Evolutionary conservation across 1,140 invertebrate genomes (phyloP).

Genomic region (Polypedilum vanderplanki): DNA sequence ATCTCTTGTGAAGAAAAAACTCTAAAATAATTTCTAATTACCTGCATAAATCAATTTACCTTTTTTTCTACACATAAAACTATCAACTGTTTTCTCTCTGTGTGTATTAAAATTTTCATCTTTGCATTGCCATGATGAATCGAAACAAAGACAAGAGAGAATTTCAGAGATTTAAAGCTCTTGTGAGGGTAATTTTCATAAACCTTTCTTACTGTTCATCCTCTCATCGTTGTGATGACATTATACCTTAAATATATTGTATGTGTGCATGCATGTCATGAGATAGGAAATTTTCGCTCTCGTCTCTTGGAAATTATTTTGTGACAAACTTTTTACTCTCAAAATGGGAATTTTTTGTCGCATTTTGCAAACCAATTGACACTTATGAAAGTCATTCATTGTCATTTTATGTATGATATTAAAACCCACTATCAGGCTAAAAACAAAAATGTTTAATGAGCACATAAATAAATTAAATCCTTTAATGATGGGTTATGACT

Average conservation of each 20-base stretch:
- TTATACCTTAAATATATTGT: too few relatives aligned
- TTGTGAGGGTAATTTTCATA: not conserved
- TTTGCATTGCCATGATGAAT: not conserved
- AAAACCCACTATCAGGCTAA: not conserved
- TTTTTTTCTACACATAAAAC: not conserved
- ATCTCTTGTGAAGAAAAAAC: not conserved
- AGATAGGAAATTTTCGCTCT: too few relatives aligned
- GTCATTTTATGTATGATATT: not conserved
- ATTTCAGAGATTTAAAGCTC: not conserved
- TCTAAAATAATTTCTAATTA: not conserved
- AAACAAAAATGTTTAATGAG: conserved; percentile 8
- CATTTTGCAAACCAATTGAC: not conserved
- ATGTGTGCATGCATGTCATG: not conserved
- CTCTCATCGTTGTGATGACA: too few relatives aligned
- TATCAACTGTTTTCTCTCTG: too few relatives aligned
- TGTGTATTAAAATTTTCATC: not conserved
- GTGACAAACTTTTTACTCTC: not conserved
- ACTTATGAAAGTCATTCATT: not conserved
- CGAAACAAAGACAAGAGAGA: too few relatives aligned
- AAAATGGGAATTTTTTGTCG: not conserved
- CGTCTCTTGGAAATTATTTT: not conserved
- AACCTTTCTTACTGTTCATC: not conserved
- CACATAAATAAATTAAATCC: conserved; percentile 28
- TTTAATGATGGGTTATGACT: conserved; percentile 13
- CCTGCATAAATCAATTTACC: not conserved